Conservation (phyloP, 2,113 vertebrate species). For the Hemicordylus capensis region DNA sequence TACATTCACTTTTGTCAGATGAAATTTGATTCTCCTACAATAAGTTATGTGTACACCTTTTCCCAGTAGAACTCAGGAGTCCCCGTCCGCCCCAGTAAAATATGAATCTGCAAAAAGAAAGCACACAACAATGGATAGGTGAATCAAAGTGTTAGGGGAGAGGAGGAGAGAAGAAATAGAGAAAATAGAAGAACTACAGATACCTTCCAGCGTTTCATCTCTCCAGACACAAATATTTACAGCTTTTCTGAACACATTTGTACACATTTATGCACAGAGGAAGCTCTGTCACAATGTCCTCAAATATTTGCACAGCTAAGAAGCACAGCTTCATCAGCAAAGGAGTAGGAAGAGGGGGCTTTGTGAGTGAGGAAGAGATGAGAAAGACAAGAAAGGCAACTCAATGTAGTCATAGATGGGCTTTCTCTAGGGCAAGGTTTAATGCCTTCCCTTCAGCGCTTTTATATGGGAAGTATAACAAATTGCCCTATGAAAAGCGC, state of each 20-base stretch:
- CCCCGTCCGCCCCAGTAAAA: background rate
- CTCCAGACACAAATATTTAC: background rate
- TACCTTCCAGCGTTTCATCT: background rate
- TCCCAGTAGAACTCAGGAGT: background rate
- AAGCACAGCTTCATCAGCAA: background rate
- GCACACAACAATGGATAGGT: background rate
- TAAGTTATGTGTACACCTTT: too few relatives aligned
- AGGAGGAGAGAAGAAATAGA: too few relatives aligned
- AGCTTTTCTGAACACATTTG: slow-evolving; percentile 5
- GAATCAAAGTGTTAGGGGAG: background rate
- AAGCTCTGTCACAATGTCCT: background rate
- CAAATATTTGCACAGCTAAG: background rate
- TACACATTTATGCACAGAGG: background rate
- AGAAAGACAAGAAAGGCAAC: background rate
- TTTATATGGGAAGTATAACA: too few relatives aligned
- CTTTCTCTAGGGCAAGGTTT: too few relatives aligned
- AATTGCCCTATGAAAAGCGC: too few relatives aligned
- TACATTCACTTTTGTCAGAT: background rate
- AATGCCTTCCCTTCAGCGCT: too few relatives aligned
- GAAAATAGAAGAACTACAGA: too few relatives aligned
- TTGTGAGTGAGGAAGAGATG: background rate
- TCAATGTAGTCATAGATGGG: too few relatives aligned
- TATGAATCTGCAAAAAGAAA: background rate
- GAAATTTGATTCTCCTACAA: too few relatives aligned
- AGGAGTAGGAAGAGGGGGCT: background rate